These are phyloP conservation scores for Cosmopolites sordidus DNA, from an alignment of 2,888 invertebrate genomes.

Conservation along the genomic window DNA sequence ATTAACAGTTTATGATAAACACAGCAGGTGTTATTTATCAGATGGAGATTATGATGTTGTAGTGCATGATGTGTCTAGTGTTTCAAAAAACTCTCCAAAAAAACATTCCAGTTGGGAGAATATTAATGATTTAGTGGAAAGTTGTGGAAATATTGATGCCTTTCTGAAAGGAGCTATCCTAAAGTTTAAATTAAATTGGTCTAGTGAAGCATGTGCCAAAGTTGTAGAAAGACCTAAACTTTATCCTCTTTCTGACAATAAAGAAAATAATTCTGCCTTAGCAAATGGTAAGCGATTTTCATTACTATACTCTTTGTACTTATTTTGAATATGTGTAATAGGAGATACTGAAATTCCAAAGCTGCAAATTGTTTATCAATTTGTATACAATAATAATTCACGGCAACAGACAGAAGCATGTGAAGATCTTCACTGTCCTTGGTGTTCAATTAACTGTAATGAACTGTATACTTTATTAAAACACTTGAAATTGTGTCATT, in stretches of 20 bases:
- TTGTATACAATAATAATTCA: conserved; percentile 91
- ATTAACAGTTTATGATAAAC: conserved; percentile 84
- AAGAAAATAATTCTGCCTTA: conserved; percentile 44
- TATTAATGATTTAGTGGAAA: conserved; percentile 52
- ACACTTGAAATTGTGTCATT: conserved; percentile 90
- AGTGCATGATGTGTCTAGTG: conserved; percentile 64
- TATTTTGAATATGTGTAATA: background rate
- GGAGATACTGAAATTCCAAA: conserved; percentile 46
- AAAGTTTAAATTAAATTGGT: conserved; percentile 83
- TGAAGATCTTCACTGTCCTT: conserved; percentile 90
- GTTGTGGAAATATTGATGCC: conserved; percentile 52
- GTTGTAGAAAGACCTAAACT: conserved; percentile 64
- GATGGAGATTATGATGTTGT: conserved; percentile 90
- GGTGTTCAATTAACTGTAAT: conserved; percentile 90
- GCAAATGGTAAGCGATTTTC: conserved; percentile 35
- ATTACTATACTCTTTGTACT: background rate
- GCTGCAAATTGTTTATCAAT: conserved; percentile 89
- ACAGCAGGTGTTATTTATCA: conserved; percentile 77
- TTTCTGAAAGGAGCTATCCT: conserved; percentile 75
- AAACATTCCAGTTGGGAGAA: conserved; percentile 71
- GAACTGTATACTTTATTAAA: conserved; percentile 85
- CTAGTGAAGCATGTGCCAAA: conserved; percentile 64
- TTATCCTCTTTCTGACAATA: conserved; percentile 47
- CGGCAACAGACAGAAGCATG: conserved; percentile 93
- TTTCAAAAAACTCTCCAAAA: conserved; percentile 58